Percentiles rank a stretch among this genome's conserved stretches.
Conservation (phyloP, 1,140 invertebrate genomes). For the Eubasilissa regina region DNA sequence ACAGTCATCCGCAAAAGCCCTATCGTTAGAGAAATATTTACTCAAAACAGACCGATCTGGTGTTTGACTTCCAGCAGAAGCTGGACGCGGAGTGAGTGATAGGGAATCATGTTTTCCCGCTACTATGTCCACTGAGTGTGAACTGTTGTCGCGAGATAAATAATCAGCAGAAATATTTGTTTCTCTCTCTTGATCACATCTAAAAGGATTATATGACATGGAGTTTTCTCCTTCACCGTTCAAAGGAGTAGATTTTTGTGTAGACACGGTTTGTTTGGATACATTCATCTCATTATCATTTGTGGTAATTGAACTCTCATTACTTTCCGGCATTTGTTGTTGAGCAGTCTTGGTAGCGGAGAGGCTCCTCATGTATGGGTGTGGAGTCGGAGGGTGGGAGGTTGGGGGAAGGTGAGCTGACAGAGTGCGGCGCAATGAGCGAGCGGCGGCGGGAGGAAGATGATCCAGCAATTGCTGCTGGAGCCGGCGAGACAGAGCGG, state of each 20-base stretch:
- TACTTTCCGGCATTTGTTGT: no score
- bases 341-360: conserved; percentile 48
- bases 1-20: conserved; percentile 62
- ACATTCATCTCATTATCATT: neutral
- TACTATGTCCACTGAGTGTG: conserved; percentile 45
- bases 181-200: neutral
- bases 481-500: conserved; percentile 76
- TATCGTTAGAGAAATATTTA: conserved; percentile 71
- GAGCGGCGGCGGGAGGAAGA: conserved; percentile 75
- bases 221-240: neutral
- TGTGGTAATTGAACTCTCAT: neutral
- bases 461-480: conserved; percentile 77
- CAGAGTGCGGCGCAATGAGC: conserved; percentile 75
- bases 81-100: conserved; percentile 48
- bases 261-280: no score
- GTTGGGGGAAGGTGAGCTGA: conserved; percentile 67
- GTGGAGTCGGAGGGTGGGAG: conserved; percentile 42
- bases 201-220: neutral
- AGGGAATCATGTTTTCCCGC: conserved; percentile 44
- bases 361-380: conserved; percentile 50
- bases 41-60: conserved; percentile 73
- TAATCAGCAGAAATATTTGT: neutral
- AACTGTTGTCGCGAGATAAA: conserved; percentile 42
- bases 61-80: conserved; percentile 61
- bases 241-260: no score